Conservation (phyloP, 2,797 vertebrate species). For the Tragopan temminckii region DNA sequence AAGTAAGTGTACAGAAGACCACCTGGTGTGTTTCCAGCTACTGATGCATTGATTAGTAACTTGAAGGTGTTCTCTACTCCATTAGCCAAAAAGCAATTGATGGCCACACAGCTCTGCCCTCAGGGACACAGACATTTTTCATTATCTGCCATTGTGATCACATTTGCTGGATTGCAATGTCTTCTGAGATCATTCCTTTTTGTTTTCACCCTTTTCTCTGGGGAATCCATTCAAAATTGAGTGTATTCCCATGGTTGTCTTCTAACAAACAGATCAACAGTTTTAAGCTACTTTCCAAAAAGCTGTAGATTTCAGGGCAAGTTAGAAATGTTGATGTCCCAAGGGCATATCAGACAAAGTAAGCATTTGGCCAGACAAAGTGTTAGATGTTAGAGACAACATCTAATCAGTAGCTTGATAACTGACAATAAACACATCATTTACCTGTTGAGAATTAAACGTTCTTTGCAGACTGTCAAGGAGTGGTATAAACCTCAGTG, state of each 20-base stretch:
- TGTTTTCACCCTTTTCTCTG: not conserved
- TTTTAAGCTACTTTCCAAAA: not conserved
- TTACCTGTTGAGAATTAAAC: not conserved
- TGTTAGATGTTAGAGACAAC: not conserved
- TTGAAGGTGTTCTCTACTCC: not conserved
- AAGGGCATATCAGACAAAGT: not conserved
- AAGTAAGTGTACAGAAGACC: not conserved
- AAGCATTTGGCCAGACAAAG: conserved; percentile 8
- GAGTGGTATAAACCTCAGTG: not conserved
- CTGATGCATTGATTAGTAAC: not conserved
- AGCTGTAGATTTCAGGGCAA: not conserved
- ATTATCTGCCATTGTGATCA: not conserved
- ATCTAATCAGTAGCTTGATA: not conserved
- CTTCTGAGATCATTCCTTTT: not conserved
- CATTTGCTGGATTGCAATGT: not conserved
- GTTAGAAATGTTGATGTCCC: not conserved
- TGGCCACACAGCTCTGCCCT: not conserved
- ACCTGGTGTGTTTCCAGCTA: not conserved
- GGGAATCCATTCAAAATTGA: not conserved
- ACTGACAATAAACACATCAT: not conserved
- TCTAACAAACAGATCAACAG: not conserved
- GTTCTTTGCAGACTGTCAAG: not conserved
- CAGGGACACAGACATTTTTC: not conserved
- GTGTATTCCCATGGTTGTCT: not conserved
- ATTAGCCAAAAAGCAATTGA: not conserved